A percentile compares a stretch with the other conserved stretches of the same genome.
Conservation (phyloP, 2,888 invertebrate species). For the Drosophila mettleri region DNA sequence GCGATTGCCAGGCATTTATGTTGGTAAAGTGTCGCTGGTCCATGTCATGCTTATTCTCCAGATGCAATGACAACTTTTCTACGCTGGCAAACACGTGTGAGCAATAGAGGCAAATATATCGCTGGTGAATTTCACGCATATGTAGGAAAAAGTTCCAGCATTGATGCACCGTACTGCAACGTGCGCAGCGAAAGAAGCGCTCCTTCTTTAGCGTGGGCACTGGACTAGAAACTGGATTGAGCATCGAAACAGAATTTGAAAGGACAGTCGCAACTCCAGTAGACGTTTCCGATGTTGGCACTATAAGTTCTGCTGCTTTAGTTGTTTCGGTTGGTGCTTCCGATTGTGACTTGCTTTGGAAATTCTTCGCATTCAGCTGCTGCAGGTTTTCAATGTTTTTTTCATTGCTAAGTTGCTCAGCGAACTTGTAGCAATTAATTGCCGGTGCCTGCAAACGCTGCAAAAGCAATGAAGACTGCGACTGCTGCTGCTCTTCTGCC, state of each 20-base stretch:
- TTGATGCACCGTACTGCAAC: constrained; percentile 93
- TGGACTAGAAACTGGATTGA: neutral
- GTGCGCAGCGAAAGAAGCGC: constrained; percentile 92
- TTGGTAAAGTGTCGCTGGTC: constrained; percentile 89
- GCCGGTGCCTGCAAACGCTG: constrained; percentile 62
- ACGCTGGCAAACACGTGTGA: constrained; percentile 93
- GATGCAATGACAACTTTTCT: constrained; percentile 91
- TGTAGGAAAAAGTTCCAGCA: constrained; percentile 94
- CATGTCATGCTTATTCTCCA: constrained; percentile 91
- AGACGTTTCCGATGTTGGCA: neutral
- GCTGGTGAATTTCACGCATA: constrained; percentile 92
- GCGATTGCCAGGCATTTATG: constrained; percentile 85
- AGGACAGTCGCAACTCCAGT: constrained; percentile 76
- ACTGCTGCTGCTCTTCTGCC: constrained; percentile 2
- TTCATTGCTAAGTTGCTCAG: constrained; percentile 85
- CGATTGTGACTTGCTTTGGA: constrained; percentile 84
- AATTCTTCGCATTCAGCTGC: constrained; percentile 89
- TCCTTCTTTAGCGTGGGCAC: constrained; percentile 54
- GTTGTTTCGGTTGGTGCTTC: neutral
- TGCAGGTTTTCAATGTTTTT: constrained; percentile 89
- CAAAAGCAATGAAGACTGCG: constrained; percentile 44
- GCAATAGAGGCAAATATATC: constrained; percentile 93
- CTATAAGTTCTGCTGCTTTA: constrained; percentile 73
- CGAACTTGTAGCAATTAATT: neutral
- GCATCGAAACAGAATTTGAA: neutral